These are phyloP conservation scores for Leptopilina clavipes DNA, from an alignment of 1,140 invertebrate genomes.

Conservation along the genomic window DNA sequence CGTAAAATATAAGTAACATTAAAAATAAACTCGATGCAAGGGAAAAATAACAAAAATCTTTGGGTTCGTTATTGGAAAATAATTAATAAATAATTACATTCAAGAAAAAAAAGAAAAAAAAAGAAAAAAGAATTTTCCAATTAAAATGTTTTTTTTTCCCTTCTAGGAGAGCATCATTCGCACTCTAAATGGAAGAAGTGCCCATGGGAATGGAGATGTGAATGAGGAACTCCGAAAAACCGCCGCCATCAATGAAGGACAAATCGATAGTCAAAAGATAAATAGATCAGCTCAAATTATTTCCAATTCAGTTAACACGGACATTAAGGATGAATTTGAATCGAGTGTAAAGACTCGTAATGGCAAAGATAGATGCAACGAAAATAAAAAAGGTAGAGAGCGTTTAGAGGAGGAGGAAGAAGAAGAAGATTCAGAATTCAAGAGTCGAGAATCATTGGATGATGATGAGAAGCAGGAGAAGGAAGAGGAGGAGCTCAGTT, in stretches of 20 bases:
- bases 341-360: background rate
- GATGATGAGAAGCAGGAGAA: too few species aligned
- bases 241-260: background rate
- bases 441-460: constrained; percentile 50
- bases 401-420: too few species aligned
- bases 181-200: background rate
- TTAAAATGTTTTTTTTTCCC: background rate
- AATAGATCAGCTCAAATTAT: constrained; percentile 2
- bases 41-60: too few species aligned
- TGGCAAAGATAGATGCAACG: constrained; percentile 9
- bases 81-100: too few species aligned
- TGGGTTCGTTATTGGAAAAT: too few species aligned
- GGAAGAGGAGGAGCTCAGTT: constrained; percentile 65
- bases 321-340: background rate
- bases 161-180: constrained; percentile 10
- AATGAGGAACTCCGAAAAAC: background rate
- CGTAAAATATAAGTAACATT: too few species aligned
- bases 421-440: constrained; percentile 57
- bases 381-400: background rate
- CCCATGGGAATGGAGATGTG: background rate
- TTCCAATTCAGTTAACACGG: background rate
- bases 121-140: background rate
- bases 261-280: background rate
- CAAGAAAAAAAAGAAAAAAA: too few species aligned
- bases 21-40: too few species aligned